Percentiles rank a stretch among this genome's conserved stretches.
Evolutionary conservation across 2,888 invertebrate species (phyloP).

Genomic region (Lithosia quadra): DNA sequence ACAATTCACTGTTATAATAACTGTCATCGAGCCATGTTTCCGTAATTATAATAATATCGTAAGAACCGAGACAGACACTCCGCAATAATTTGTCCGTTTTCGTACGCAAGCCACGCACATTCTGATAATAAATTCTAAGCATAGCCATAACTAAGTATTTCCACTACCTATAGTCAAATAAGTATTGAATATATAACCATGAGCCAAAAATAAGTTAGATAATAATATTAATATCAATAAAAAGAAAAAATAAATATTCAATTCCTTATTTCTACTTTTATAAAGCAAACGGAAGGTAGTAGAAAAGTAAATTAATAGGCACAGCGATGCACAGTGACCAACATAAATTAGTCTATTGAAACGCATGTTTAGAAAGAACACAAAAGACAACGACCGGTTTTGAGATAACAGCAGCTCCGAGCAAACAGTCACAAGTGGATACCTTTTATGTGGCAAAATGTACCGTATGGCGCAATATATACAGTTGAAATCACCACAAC

Average conservation of each 20-base stretch:
- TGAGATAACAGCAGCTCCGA: too few relatives aligned
- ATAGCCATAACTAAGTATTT: background rate
- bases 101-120: conserved; percentile 7
- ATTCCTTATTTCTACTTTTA: background rate
- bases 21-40: conserved; percentile 14
- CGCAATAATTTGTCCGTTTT: conserved; percentile 6
- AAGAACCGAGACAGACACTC: background rate
- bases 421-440: too few relatives aligned
- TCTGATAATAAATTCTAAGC: conserved; percentile 14
- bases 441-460: too few relatives aligned
- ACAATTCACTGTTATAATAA: conserved; percentile 9
- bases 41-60: conserved; percentile 6
- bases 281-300: background rate
- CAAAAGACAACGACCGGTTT: too few relatives aligned
- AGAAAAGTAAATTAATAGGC: background rate
- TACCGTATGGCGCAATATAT: too few relatives aligned
- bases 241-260: background rate
- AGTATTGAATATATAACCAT: background rate
- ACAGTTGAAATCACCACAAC: too few relatives aligned
- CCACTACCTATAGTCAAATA: background rate
- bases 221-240: too few relatives aligned
- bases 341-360: background rate
- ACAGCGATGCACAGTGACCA: background rate
- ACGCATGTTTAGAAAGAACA: background rate
- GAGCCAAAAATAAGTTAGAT: background rate